These are phyloP conservation scores for Perca schrenkii DNA, from an alignment of 2,113 vertebrate genomes.

Conservation along the genomic window DNA sequence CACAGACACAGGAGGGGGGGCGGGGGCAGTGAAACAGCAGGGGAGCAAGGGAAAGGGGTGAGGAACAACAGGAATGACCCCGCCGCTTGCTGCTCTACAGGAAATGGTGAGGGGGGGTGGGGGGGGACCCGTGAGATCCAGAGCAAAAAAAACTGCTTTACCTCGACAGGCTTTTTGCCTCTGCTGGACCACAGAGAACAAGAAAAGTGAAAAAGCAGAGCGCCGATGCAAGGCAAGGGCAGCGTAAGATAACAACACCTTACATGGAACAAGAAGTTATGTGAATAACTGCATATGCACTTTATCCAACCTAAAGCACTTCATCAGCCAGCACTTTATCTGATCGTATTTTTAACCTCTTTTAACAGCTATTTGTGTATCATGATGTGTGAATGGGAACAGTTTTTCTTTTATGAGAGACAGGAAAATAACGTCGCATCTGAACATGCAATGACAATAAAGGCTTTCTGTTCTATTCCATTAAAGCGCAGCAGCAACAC, in stretches of 20 bases:
- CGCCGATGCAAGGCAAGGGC: background rate
- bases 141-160: background rate
- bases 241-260: conserved; percentile 8
- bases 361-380: no score
- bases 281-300: no score
- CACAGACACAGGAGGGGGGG: background rate
- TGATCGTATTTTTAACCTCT: no score
- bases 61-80: conserved; percentile 35
- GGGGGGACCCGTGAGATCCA: conserved; percentile 20
- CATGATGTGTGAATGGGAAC: no score
- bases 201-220: conserved; percentile 27
- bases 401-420: no score
- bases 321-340: no score
- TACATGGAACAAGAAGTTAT: background rate
- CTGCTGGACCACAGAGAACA: conserved; percentile 18
- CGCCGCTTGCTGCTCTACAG: conserved; percentile 45
- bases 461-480: no score
- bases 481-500: conserved; percentile 15
- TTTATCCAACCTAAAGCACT: no score
- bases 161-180: background rate
- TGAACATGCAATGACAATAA: no score
- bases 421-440: no score
- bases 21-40: conserved; percentile 24
- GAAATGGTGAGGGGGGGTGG: conserved; percentile 36
- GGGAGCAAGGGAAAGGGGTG: conserved; percentile 7